Base-by-base conservation (phyloP, 1,140 invertebrate genomes). In the Anoplolepis gracilipes region DNA sequence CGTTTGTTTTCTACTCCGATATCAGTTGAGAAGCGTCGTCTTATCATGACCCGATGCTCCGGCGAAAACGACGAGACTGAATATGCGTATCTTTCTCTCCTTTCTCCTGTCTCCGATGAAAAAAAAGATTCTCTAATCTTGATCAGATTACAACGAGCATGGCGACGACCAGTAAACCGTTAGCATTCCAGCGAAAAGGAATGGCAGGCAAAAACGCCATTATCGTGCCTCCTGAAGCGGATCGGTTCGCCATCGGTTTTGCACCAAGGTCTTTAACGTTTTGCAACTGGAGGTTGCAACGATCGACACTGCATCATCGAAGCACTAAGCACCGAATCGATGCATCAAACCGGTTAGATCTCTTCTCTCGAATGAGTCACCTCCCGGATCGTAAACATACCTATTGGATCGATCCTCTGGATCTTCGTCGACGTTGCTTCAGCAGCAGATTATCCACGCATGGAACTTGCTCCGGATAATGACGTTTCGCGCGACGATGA, bases 141-240 rank as follows among this genome's bases (percentile, higher is more conserved):
- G 53, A 73, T 82, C 73, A 82, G 67, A 73, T 82, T 82, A 46
- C 11, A 82, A 4, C 42, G n/a, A 53, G 76, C 22, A 69, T 42
- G 28, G 62, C 36, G 62, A 30, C 25, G 4, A 16, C 13, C 59
- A 13, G 39, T 46, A 36, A 67, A 67, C 76, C 62, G 76, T 79
- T 79, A 69, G 42, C 42, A 65, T 65, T 78, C 59, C 76, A 49
- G 1, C 39, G 28, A 67, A 8, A 25, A 59, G 19, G 22, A 42
- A n/a, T 6, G 30, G 39, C 36, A 28, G 7, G 46, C 25, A 2
- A 49, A 22, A 77, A 64, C 55, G 36, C 57, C 57, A 42, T 76
- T 62, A 42, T 19, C 73, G 55, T 77, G 73, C 25, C 19, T 30
- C 36, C 16, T 42, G 57, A 42, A 42, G 19, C 75, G 59, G 6